phyloP scores from a whole-genome alignment of 2,888 invertebrate genomes.

The Eutolmus rufibarbis region DNA sequence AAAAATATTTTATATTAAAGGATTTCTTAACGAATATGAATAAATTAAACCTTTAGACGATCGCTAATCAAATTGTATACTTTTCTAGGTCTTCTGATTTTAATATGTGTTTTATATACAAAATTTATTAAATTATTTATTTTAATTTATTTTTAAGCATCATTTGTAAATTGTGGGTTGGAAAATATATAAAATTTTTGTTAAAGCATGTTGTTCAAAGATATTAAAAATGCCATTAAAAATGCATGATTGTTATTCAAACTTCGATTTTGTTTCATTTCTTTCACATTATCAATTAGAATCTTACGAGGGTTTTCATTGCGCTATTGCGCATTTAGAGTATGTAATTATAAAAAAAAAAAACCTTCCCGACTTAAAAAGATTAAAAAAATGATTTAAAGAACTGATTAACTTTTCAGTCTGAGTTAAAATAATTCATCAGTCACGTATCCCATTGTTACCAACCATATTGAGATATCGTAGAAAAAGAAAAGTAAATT shows the following conservation, averaged over 20 bases:
- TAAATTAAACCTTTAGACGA: not conserved
- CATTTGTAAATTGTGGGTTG: not conserved
- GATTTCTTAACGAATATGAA: not conserved
- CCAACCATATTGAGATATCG: too few species aligned
- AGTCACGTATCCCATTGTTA: too few species aligned
- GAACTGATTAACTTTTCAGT: too few species aligned
- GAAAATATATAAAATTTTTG: not conserved
- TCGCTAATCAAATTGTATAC: not conserved
- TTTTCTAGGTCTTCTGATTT: not conserved
- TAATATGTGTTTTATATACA: not conserved
- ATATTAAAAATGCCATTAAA: not conserved
- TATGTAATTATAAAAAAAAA: not conserved
- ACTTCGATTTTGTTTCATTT: not conserved
- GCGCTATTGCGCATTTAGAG: not conserved
- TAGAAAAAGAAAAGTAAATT: too few species aligned
- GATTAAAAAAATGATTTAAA: too few species aligned
- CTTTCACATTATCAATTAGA: too few species aligned
- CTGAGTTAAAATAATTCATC: too few species aligned
- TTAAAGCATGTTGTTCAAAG: not conserved
- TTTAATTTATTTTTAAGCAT: constrained; percentile 10
- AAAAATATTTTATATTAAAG: not conserved
- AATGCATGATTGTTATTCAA: not conserved
- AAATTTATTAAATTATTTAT: constrained; percentile 17
- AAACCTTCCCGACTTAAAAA: too few species aligned
- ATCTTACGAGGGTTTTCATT: too few species aligned